Evolutionary conservation across 2,888 invertebrate species (phyloP).

Genomic region (Parnassius mnemosyne): DNA sequence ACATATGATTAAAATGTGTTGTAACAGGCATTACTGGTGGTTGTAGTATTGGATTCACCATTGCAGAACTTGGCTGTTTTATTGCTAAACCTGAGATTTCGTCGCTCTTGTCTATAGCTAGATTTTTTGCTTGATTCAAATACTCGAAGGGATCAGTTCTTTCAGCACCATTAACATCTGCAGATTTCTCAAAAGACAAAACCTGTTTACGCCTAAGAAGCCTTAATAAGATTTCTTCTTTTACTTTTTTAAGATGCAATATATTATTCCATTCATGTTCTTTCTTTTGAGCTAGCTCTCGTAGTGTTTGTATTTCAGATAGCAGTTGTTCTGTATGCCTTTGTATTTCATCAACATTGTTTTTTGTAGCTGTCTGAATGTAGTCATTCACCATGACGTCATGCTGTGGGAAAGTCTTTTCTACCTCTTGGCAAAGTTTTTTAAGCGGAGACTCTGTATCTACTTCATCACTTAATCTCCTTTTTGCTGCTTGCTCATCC

Average conservation of each 20-base stretch:
- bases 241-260: constrained; percentile 89
- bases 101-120: constrained; percentile 73
- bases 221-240: constrained; percentile 89
- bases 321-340: constrained; percentile 83
- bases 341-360: constrained; percentile 81
- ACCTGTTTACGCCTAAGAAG: constrained; percentile 86
- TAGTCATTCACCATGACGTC: constrained; percentile 83
- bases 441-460: constrained; percentile 72
- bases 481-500: constrained; percentile 65
- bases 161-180: constrained; percentile 63
- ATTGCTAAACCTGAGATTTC: constrained; percentile 70
- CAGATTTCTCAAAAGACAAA: constrained; percentile 69
- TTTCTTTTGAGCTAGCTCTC: constrained; percentile 88
- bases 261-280: constrained; percentile 94
- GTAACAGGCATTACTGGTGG: constrained; percentile 61
- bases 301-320: constrained; percentile 84
- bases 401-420: constrained; percentile 77
- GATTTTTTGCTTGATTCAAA: constrained; percentile 64
- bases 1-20: constrained; percentile 65
- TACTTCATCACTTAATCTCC: constrained; percentile 64
- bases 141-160: constrained; percentile 68
- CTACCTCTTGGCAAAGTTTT: constrained; percentile 74
- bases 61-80: constrained; percentile 58
- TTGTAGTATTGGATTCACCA: constrained; percentile 61
- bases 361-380: constrained; percentile 82